Evolutionary conservation across 2,888 invertebrate genomes (phyloP).

Genomic region (Serripes groenlandicus): DNA sequence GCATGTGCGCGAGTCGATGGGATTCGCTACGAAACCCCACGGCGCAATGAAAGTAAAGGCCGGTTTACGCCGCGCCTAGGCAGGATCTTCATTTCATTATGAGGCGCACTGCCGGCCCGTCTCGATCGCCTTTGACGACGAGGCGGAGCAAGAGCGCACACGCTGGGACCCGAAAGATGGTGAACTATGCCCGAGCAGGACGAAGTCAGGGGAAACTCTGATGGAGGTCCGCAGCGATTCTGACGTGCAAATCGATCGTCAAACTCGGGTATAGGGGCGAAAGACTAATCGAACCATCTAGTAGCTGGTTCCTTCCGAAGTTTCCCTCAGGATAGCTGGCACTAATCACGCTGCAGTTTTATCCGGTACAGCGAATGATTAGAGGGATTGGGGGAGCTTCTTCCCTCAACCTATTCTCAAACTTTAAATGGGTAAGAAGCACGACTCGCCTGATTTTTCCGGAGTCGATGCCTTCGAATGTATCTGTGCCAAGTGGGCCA

Average conservation of each 20-base stretch:
- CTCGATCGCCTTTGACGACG: conserved; percentile 76
- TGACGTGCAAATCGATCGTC: conserved; percentile 94
- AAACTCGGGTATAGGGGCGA: conserved; percentile 91
- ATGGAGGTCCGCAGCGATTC: conserved; percentile 92
- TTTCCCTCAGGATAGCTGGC: conserved; percentile 92
- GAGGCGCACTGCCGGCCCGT: conserved; percentile 89
- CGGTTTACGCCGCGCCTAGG: conserved; percentile 85
- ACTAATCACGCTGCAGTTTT: conserved; percentile 88
- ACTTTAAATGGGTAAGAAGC: conserved; percentile 92
- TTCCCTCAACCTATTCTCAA: conserved; percentile 92
- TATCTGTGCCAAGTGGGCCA: conserved; percentile 90
- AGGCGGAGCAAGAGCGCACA: conserved; percentile 89
- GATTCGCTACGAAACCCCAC: conserved; percentile 88
- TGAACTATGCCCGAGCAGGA: conserved; percentile 92
- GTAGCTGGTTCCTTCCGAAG: conserved; percentile 93
- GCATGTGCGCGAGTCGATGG: conserved; percentile 91
- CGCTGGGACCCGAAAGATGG: conserved; percentile 92
- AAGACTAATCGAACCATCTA: conserved; percentile 92
- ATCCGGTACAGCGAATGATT: conserved; percentile 93
- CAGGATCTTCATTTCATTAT: conserved; percentile 65
- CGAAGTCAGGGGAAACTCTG: conserved; percentile 91
- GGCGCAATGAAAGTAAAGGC: conserved; percentile 91
- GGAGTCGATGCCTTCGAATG: conserved; percentile 87
- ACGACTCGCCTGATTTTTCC: conserved; percentile 89
- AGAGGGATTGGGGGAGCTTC: conserved; percentile 91